Evolutionary conservation across 2,113 vertebrate genomes (phyloP).

Genomic region (Orthochromis malagaraziensis): DNA sequence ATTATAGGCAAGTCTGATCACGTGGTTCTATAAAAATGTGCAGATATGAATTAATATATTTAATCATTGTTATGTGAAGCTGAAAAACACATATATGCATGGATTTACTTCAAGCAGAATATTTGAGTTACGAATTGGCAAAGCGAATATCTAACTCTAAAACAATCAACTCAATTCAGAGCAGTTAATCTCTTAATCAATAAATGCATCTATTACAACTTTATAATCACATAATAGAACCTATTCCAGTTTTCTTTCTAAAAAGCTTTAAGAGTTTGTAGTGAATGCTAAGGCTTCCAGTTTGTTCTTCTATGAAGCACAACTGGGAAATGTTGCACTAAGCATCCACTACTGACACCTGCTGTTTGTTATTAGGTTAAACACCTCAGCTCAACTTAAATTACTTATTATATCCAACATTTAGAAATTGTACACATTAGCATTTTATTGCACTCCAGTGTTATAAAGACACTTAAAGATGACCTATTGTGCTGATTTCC

Average conservation of each 20-base stretch:
- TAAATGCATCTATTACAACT: neutral
- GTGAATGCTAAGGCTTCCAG: neutral
- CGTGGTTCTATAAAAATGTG: neutral
- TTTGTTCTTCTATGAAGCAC: neutral
- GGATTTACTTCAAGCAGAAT: neutral
- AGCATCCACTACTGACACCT: conserved; percentile 13
- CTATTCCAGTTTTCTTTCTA: neutral
- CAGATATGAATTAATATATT: neutral
- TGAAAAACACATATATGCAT: neutral
- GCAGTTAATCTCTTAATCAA: neutral
- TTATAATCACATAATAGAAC: neutral
- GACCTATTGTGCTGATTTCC: neutral
- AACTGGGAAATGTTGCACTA: neutral
- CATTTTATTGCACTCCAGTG: neutral
- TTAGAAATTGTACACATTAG: neutral
- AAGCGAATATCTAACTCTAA: neutral
- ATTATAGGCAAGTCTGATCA: neutral
- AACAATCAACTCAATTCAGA: neutral
- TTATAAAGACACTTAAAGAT: neutral
- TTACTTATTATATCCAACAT: neutral
- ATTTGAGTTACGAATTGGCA: neutral
- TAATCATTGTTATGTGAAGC: neutral
- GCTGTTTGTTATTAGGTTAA: neutral
- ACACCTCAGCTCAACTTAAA: neutral
- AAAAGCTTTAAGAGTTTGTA: neutral